Evolutionary conservation across 2,797 vertebrate genomes (phyloP).

Genomic region (Erpetoichthys calabaricus): DNA sequence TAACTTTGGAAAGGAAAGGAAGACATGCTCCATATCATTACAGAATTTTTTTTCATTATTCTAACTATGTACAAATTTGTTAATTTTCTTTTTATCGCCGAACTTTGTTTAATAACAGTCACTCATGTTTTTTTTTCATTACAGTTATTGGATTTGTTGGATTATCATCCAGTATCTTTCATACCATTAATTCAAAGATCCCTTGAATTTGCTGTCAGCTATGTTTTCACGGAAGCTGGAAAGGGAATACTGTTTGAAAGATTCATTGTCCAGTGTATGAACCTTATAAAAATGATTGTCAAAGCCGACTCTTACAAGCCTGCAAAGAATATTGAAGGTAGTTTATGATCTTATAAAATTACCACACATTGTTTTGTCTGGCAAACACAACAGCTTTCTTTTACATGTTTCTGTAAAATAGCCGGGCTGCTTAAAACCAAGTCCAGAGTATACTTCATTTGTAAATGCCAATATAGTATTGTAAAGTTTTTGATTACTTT

Average conservation of each 20-base stretch:
- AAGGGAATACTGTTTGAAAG: conserved; percentile 81
- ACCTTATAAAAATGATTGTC: conserved; percentile 94
- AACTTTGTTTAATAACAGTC: no score
- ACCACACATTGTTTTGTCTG: background rate
- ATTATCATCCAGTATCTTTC: conserved; percentile 80
- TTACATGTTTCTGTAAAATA: conserved; percentile 12
- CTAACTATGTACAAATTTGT: no score
- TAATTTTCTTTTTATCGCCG: background rate
- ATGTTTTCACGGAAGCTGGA: conserved; percentile 79
- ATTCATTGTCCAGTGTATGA: conserved; percentile 96
- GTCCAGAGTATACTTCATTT: conserved; percentile 4
- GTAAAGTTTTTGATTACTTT: background rate
- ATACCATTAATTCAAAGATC: conserved; percentile 80
- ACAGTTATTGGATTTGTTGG: conserved; percentile 86
- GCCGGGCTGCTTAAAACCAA: conserved; percentile 11
- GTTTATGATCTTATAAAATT: conserved; percentile 8
- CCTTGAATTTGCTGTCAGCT: conserved; percentile 86
- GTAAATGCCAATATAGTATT: conserved; percentile 8
- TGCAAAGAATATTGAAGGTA: conserved; percentile 88
- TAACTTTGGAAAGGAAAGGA: no score
- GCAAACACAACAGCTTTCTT: background rate
- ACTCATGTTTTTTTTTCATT: background rate
- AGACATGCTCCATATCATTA: no score
- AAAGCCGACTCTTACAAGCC: conserved; percentile 91
- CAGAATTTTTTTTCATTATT: no score